Base-by-base conservation (phyloP, 2,797 vertebrate species). In the Lacerta agilis region DNA sequence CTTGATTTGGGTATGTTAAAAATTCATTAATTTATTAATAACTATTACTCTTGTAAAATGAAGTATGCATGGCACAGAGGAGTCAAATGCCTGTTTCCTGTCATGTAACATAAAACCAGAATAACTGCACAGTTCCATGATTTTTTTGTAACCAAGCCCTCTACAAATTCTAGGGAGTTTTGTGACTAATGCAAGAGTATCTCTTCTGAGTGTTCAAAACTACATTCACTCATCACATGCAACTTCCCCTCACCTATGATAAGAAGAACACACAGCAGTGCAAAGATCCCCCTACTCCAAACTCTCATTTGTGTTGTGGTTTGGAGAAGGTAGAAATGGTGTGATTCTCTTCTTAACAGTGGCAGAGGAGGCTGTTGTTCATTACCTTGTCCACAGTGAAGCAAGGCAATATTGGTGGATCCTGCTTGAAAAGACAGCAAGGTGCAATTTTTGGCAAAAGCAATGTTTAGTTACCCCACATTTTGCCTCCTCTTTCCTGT, bases 401-500 rank as follows among this genome's bases (percentile, higher is more conserved):
- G 11, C 29, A 87, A 75, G 20, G 73, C 49, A 43, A 43, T 10
- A 23, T 58, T 78, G 41, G 36, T 75, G 2, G 11, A 61, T 38
- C 20, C 15, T 38, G 23, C 13, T 78, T 17, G 7, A 25, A 61
- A 61, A n/a, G 36, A 64, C 17, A 25, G 27, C 8, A 80, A 29
- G 13, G 55, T 0, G 1, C 2, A 18, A 1, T 61, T 33, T 79
- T 89, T 91, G 61, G 71, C 79, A 67, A 61, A 38, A 79, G 3
- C 83, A 8, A 3, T 33, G 61, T 49, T 83, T 90, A 69, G 55
- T 71, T 17, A 18, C 75, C 4, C 17, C 25, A 90, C 66, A 64
- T 2, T 61, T 87, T 93, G 91, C 95, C 82, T 89, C 13, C 45
- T 49, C 90, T 61, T 92, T 95, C 95, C 96, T 96, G 96, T 89